Percentiles rank a stretch among this genome's conserved stretches.
phyloP scores from a whole-genome alignment of 2,797 vertebrate genomes.

The Allobates femoralis region DNA sequence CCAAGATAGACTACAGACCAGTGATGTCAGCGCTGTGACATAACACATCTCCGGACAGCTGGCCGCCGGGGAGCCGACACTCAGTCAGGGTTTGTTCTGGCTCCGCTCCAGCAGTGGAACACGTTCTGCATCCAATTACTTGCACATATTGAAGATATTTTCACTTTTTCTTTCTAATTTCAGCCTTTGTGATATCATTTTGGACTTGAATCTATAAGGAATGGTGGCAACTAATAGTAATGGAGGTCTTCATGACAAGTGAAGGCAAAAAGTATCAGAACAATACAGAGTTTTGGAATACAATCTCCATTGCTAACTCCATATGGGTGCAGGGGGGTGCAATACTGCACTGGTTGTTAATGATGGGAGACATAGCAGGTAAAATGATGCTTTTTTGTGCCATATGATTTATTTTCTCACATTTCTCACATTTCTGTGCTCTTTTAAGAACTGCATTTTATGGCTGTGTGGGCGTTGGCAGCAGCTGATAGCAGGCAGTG shows the following conservation, averaged over 20 bases:
- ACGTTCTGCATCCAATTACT: slow-evolving; percentile 17
- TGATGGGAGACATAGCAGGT: too few relatives aligned
- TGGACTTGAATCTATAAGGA: background rate
- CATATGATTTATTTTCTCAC: too few relatives aligned
- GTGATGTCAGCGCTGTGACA: slow-evolving; percentile 20
- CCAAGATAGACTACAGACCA: background rate
- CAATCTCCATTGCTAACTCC: background rate
- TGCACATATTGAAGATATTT: slow-evolving; percentile 24
- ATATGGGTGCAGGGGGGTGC: background rate
- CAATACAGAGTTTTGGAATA: background rate
- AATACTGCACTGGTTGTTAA: too few relatives aligned
- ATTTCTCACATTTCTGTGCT: too few relatives aligned
- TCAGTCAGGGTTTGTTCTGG: background rate
- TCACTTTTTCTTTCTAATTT: background rate
- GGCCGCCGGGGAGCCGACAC: background rate
- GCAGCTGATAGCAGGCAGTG: too few relatives aligned
- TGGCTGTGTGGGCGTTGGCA: too few relatives aligned
- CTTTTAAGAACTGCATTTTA: too few relatives aligned
- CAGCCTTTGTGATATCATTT: background rate
- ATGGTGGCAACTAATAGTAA: background rate
- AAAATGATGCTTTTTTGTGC: too few relatives aligned
- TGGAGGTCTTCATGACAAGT: background rate
- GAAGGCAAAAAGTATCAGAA: background rate
- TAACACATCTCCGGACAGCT: background rate
- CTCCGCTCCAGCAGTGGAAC: background rate